These are phyloP conservation scores for human DNA, from an alignment of 2,113 vertebrate species.

Conservation along the genomic window DNA sequence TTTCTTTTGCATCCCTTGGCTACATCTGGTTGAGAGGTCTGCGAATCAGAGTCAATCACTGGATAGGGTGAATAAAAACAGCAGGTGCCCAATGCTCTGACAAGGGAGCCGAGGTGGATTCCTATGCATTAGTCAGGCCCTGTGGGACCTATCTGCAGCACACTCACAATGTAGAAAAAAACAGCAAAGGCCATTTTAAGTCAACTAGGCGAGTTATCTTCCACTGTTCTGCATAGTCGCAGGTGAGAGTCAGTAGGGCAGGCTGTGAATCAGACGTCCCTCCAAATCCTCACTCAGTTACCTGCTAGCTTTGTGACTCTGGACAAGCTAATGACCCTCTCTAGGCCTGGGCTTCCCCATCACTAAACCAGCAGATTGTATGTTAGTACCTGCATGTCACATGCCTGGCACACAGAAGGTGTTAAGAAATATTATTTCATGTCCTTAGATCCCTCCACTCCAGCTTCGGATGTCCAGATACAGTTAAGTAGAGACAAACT, in stretches of 20 bases:
- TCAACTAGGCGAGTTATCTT: background rate
- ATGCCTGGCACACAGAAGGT: background rate
- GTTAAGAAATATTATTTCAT: background rate
- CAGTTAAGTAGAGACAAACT: background rate
- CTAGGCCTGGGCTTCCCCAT: background rate
- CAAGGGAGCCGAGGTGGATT: fast-evolving
- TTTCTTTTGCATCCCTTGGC: background rate
- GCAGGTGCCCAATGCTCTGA: background rate
- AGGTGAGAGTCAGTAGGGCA: background rate
- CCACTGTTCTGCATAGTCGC: background rate
- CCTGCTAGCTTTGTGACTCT: background rate
- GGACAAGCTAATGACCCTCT: background rate
- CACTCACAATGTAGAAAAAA: background rate
- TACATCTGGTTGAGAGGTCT: background rate
- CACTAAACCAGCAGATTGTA: background rate
- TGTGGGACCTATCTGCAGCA: background rate
- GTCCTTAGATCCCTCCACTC: background rate
- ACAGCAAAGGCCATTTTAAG: background rate
- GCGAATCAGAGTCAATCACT: background rate
- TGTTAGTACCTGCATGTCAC: background rate
- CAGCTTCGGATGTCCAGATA: background rate
- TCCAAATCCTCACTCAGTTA: background rate
- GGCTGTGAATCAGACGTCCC: fast-evolving
- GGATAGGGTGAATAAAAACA: background rate
- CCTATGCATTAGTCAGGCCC: background rate